Base-by-base conservation (phyloP, 2,113 vertebrate species). In the Hoplias malabaricus region DNA sequence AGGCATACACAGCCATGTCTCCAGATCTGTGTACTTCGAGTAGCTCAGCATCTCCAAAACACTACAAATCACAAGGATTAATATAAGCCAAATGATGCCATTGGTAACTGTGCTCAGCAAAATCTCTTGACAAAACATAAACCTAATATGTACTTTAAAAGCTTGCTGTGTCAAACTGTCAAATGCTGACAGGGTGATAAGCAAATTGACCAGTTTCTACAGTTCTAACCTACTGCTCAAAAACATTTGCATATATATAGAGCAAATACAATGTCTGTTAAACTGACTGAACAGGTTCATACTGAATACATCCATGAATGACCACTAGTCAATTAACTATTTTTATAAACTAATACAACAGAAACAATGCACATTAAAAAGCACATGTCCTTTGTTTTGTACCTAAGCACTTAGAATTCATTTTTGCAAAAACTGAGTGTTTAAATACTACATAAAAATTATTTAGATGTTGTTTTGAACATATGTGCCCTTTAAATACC, bases 1-100 rank as follows among this genome's bases (percentile, higher is more conserved):
- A 0, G 93, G 93, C 91, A 91, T 93, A 12, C 93, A 94, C n/a
- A 94, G 86, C 93, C 92, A 94, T 19, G 90, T 90, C 86, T 94
- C 93, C 87, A 94, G 84, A 84, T 92, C 90, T 0, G 87, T 88
- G 80, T 91, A 92, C 86, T 92, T 93, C 12, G 92, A 93, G 86
- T 87, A 92, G 75, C 91, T 93, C 82, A 94, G 83, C 93, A 94
- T 94, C 90, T 93, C 91, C 85, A 94, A 87, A 29, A 94, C 88
- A 21, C 93, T 94, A 87, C 2, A 78, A 61, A 19, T n/a, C 19
- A 66, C 11, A 50, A 3, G 33, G 40, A 43, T 13, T 27, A 16
- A 59, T 31, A 14, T 31, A 14, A 59, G 27, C 29, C 9, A 43
- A 12, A 27, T 19, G 3, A n/a, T n/a, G n/a, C n/a, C n/a, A n/a